Evolutionary conservation across 2,797 vertebrate species (phyloP).

Genomic region (Acanthurus lineatus): DNA sequence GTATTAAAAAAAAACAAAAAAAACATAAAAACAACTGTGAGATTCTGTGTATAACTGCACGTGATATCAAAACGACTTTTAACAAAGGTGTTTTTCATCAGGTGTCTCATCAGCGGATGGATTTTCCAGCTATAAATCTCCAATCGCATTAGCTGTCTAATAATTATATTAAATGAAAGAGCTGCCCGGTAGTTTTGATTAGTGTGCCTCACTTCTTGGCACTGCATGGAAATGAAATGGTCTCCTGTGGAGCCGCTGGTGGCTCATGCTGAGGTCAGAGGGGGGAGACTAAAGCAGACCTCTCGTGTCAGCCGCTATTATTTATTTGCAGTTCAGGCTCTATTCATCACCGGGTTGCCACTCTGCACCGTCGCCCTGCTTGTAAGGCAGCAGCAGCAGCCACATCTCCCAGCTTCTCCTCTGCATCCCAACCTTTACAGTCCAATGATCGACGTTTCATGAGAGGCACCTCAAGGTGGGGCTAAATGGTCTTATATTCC

Average conservation of each 20-base stretch:
- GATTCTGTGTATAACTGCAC: neutral
- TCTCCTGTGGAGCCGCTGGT: slow-evolving; percentile 59
- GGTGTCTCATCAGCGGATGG: slow-evolving; percentile 40
- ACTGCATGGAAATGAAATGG: slow-evolving; percentile 70
- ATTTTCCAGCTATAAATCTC: slow-evolving; percentile 60
- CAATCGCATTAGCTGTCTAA: slow-evolving; percentile 52
- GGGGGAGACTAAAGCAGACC: slow-evolving; percentile 73
- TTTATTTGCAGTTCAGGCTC: slow-evolving; percentile 80
- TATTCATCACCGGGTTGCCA: slow-evolving; percentile 77
- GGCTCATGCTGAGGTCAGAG: slow-evolving; percentile 69
- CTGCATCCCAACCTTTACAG: slow-evolving; percentile 75
- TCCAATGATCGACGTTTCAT: slow-evolving; percentile 80
- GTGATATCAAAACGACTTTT: slow-evolving; percentile 17
- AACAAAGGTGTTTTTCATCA: slow-evolving; percentile 34
- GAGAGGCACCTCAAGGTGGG: slow-evolving; percentile 81
- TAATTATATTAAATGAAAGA: slow-evolving; percentile 60
- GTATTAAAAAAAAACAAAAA: no score
- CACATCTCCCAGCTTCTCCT: slow-evolving; percentile 64
- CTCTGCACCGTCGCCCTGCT: slow-evolving; percentile 48
- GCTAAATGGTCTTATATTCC: slow-evolving; percentile 76
- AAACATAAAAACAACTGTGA: slow-evolving; percentile 16
- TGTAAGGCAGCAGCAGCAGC: slow-evolving; percentile 43
- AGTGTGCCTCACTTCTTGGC: slow-evolving; percentile 73
- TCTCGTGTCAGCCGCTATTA: slow-evolving; percentile 72
- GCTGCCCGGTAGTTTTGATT: slow-evolving; percentile 69